phyloP scores from a whole-genome alignment of 2,113 vertebrate genomes.

The Melanerpes formicivorus region DNA sequence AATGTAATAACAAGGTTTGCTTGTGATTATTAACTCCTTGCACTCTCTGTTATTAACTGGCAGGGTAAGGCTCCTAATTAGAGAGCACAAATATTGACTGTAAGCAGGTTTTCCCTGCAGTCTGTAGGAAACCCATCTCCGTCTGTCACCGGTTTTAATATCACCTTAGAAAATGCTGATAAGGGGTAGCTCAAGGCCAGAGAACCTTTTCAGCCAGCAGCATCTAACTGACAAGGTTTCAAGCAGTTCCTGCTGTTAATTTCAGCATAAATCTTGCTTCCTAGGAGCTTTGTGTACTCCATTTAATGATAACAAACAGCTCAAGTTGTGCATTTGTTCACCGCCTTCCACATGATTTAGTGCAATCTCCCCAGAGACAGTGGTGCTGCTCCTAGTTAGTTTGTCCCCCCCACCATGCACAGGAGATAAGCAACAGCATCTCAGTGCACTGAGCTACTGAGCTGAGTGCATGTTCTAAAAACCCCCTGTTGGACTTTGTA shows the following conservation, averaged over 20 bases:
- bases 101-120: not conserved
- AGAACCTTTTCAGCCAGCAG: not conserved
- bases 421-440: not conserved
- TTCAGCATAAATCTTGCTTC: not conserved
- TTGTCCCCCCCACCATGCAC: not conserved
- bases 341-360: not conserved
- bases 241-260: not conserved
- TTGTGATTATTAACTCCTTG: conserved; percentile 20
- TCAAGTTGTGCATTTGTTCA: not conserved
- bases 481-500: not conserved
- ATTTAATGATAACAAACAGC: not conserved
- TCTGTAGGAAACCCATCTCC: not conserved
- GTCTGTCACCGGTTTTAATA: not conserved
- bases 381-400: not conserved
- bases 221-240: not conserved
- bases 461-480: not conserved
- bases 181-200: not conserved
- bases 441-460: not conserved
- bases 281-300: not conserved
- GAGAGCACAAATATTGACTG: conserved; percentile 19
- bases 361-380: not conserved
- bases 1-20: conserved; percentile 27
- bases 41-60: not conserved
- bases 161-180: not conserved
- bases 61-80: not conserved